Conservation (phyloP, 2,797 vertebrate genomes). For the Darevskia nairensis region DNA sequence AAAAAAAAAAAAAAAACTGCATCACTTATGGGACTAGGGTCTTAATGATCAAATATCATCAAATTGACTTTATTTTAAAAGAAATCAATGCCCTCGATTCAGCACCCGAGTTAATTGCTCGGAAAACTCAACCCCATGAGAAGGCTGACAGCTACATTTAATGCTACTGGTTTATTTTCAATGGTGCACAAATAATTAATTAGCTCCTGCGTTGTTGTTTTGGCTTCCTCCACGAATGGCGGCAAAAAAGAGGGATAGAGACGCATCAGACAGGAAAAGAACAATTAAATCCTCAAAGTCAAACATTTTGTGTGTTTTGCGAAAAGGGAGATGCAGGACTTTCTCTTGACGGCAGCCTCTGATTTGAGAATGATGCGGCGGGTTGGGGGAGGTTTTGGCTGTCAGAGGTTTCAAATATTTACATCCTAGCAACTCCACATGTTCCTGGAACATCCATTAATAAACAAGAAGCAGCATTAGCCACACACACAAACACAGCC, state of each 20-base stretch:
- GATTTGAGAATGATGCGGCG: background rate
- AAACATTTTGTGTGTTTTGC: fast-evolving
- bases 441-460: background rate
- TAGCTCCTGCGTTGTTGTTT: fast-evolving
- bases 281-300: background rate
- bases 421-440: background rate
- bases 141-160: background rate
- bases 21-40: slow-evolving; percentile 23
- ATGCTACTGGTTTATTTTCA: background rate
- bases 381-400: background rate
- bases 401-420: background rate
- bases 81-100: slow-evolving; percentile 31
- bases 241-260: fast-evolving
- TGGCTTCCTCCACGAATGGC: background rate
- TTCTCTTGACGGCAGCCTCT: background rate
- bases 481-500: background rate
- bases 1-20: background rate
- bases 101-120: slow-evolving; percentile 40
- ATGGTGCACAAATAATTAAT: fast-evolving
- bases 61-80: slow-evolving; percentile 46
- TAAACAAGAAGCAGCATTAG: background rate
- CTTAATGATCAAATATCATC: slow-evolving; percentile 34
- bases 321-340: fast-evolving
- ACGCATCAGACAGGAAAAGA: background rate
- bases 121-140: fast-evolving